Evolutionary conservation across 2,113 vertebrate species (phyloP), one percentile per base, ranked within the genome.

Genomic region (Paramisgurnus dabryanus): DNA sequence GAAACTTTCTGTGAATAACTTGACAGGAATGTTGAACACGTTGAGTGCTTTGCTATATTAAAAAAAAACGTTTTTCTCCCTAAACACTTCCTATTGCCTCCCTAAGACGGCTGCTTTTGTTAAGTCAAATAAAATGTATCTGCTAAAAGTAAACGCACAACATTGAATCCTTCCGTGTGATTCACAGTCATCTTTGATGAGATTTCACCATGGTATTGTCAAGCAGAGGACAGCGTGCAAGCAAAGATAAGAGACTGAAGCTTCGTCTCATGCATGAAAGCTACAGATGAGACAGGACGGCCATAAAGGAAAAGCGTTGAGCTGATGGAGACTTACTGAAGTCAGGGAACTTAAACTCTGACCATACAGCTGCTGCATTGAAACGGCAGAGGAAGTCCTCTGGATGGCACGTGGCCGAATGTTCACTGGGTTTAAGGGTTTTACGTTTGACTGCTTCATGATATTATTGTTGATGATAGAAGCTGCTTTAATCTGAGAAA

Each of bases 371-470:
- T 79, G 22, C 64, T 67, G 50, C 7, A 72, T 79, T 84, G 82
- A 82, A 81, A 80, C 40, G 65, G 78, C 71, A 40, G 17, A 18
- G 65, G 15, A 65, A 40, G 41, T 34, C 12, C 64, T 50, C 50
- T 34, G 15, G 55, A 49, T 41, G n/a, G 11, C 49, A 4, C 43
- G 43, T 55, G 67, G 27, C 27, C 27, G 27, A 67, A 15, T 69
- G 80, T 40, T 76, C 57, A 74, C 39, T 45, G 83, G 43, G 58
- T 40, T 83, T 76, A 84, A 47, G 65, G 6, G 64, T 87, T 89
- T 92, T 89, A 91, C 87, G 90, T 87, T 91, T 87, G 89, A 80
- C 66, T 79, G 87, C 64, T 53, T 78, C 87, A 69, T 85, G 84
- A 87, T 85, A 82, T 61, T 79, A 73, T 5, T 43, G 61, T 83